phyloP scores from a whole-genome alignment of 1,140 invertebrate genomes.

The Aphelenchoides avenae region DNA sequence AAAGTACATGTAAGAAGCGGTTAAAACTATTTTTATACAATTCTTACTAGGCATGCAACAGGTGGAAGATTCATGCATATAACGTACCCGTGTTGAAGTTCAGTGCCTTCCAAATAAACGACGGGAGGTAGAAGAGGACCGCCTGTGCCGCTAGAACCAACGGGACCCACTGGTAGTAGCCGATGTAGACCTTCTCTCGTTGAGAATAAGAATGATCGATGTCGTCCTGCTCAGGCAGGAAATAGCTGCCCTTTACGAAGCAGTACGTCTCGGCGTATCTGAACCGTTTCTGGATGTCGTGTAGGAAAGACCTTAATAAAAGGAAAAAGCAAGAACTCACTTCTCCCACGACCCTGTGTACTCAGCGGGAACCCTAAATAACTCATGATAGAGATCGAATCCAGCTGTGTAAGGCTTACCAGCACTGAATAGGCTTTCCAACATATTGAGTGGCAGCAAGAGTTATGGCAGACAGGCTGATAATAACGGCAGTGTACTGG shows the following conservation, averaged over 20 bases:
- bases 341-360: conserved; percentile 64
- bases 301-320: too few species aligned
- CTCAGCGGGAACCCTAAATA: conserved; percentile 61
- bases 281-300: too few species aligned
- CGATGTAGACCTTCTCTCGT: conserved; percentile 41
- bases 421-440: conserved; percentile 61
- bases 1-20: too few species aligned
- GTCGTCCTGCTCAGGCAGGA: conserved; percentile 48
- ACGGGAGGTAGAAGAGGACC: conserved; percentile 57
- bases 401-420: neutral
- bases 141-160: conserved; percentile 52
- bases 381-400: neutral
- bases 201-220: conserved; percentile 48
- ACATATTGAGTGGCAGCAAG: conserved; percentile 64
- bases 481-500: conserved; percentile 63
- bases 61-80: too few species aligned
- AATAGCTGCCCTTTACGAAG: conserved; percentile 58
- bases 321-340: conserved; percentile 53
- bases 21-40: too few species aligned
- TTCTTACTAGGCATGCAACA: too few species aligned
- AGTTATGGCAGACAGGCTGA: conserved; percentile 63
- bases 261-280: conserved; percentile 59
- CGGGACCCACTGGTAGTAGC: conserved; percentile 65
- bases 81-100: conserved; percentile 55
- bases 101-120: conserved; percentile 52